phyloP scores from a whole-genome alignment of 2,797 vertebrate species.

The Danio kyathit region DNA sequence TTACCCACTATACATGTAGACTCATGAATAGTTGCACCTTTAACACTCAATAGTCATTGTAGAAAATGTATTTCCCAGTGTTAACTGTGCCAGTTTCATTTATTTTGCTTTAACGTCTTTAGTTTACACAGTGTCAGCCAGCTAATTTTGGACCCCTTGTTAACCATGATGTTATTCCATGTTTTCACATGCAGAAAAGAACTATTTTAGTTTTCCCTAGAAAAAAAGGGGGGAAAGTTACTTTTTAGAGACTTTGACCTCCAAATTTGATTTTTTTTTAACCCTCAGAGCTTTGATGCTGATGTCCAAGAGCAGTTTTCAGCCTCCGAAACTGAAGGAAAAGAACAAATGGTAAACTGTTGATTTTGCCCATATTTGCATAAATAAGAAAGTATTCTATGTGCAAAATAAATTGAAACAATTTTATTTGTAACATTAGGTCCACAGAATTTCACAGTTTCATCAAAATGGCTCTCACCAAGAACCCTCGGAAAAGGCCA shows the following conservation, averaged over 20 bases:
- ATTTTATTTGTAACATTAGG: conserved; percentile 62
- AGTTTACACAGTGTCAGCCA: neutral
- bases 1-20: no score
- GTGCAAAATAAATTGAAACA: neutral
- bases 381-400: neutral
- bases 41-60: neutral
- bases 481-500: conserved; percentile 81
- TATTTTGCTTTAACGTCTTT: neutral
- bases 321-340: conserved; percentile 80
- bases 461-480: conserved; percentile 78
- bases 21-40: neutral
- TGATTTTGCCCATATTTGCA: neutral
- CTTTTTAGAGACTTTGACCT: no score
- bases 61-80: neutral
- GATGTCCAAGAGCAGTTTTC: conserved; percentile 79
- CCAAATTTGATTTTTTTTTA: neutral
- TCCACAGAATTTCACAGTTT: conserved; percentile 80
- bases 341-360: conserved; percentile 75
- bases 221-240: no score
- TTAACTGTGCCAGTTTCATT: neutral
- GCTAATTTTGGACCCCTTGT: neutral
- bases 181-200: neutral
- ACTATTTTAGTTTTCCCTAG: neutral
- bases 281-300: conserved; percentile 61
- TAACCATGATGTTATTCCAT: neutral